These are phyloP conservation scores for Papilio demoleus DNA, from an alignment of 2,888 invertebrate species.

Conservation along the genomic window DNA sequence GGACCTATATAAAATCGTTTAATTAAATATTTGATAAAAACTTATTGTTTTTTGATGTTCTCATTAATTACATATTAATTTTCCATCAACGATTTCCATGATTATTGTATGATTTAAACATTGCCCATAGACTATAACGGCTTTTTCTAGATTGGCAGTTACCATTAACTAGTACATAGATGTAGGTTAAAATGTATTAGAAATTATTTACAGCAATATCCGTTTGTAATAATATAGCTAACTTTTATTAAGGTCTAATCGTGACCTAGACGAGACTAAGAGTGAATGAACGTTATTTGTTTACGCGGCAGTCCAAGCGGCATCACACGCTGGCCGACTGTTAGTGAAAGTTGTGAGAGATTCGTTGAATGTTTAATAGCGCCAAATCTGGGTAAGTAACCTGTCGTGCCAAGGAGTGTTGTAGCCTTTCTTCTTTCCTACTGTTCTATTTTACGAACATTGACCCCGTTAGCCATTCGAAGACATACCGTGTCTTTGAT, in stretches of 20 bases:
- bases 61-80: slow-evolving; percentile 5
- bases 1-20: slow-evolving; percentile 15
- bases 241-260: background rate
- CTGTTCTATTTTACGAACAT: slow-evolving; percentile 71
- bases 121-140: background rate
- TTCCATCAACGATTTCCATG: background rate
- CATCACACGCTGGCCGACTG: slow-evolving; percentile 54
- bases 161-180: background rate
- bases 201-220: slow-evolving; percentile 1
- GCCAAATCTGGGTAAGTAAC: slow-evolving; percentile 76
- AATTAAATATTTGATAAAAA: slow-evolving; percentile 8
- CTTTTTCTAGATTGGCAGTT: background rate
- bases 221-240: slow-evolving; percentile 1
- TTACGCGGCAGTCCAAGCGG: slow-evolving; percentile 35
- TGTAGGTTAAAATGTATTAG: background rate
- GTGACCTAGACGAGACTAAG: slow-evolving; percentile 22
- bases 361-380: slow-evolving; percentile 80
- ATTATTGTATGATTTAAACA: background rate
- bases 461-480: slow-evolving; percentile 60
- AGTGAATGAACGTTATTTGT: slow-evolving; percentile 41
- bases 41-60: slow-evolving; percentile 18
- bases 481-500: slow-evolving; percentile 27
- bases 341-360: slow-evolving; percentile 80
- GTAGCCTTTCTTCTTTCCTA: slow-evolving; percentile 76
- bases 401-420: slow-evolving; percentile 66